Base-by-base conservation (phyloP, 2,797 vertebrate species). In the Amazona ochrocephala region DNA sequence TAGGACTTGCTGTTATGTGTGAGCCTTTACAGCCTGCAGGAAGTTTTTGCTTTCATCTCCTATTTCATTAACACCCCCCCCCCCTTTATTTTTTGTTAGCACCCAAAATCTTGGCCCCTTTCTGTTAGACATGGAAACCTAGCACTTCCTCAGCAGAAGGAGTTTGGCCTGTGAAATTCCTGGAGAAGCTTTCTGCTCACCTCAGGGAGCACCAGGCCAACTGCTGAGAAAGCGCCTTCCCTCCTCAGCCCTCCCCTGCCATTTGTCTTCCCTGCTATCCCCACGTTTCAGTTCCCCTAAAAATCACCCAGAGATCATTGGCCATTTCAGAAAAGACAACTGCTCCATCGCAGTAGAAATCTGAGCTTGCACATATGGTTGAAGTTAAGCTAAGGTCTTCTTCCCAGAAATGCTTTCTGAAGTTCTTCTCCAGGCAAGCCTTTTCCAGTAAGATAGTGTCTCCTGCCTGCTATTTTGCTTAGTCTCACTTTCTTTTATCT, bases 351-450 rank as follows among this genome's bases (percentile, higher is more conserved):
- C 77, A 92, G 85, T 32, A 24, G 91, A 96, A 96, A 95, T 84
- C 91, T 85, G 94, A 96, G 94, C 92, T 73, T 6, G 0, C 93
- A 95, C 96, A 96, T 95, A 84, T 96, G 95, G 88, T 93, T 94
- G 78, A 91, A 92, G 93, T 95, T 95, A 96, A 96, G 91, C 77
- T 93, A 94, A 96, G 96, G 94, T 96, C 94, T 96, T 94, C 95
- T 96, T 96, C 92, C 94, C 95, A 94, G 87, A 95, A 96, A 93
- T 83, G 81, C 90, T 78, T 87, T 93, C 93, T 95, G 96, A 93
- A 96, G 93, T 94, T 51, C 94, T 96, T 96, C 93, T 96, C 68
- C 90, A 91, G 94, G 85, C 92, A 82, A 94, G 75, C 62, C 91
- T 96, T 91, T 96, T 92, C 90, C 94, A 96, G 91, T 95, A 95